These are phyloP conservation scores for Yponomeuta malinellus DNA, from an alignment of 2,888 invertebrate genomes.

Conservation along the genomic window DNA sequence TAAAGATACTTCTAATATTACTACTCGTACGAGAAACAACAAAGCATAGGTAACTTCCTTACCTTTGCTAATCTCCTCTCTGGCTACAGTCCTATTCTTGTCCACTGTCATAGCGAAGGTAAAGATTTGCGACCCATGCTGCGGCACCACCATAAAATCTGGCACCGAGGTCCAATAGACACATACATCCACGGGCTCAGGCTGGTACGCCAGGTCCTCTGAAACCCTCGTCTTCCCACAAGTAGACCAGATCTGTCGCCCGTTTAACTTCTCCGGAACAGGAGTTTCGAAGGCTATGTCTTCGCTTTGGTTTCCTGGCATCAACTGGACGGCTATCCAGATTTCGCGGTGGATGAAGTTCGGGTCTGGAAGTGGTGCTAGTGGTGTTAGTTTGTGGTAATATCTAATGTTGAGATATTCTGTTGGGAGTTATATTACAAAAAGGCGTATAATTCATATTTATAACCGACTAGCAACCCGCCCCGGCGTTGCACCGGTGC, in stretches of 20 bases:
- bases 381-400: neutral
- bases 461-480: too few species aligned
- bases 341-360: slow-evolving; percentile 61
- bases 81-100: slow-evolving; percentile 62
- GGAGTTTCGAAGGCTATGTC: slow-evolving; percentile 58
- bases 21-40: too few species aligned
- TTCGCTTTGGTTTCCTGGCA: slow-evolving; percentile 55
- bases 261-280: slow-evolving; percentile 51
- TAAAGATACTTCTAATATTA: too few species aligned
- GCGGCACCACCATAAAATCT: slow-evolving; percentile 63
- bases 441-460: neutral
- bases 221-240: slow-evolving; percentile 59
- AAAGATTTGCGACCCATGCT: slow-evolving; percentile 59
- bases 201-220: slow-evolving; percentile 57
- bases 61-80: slow-evolving; percentile 58
- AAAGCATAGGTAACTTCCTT: slow-evolving; percentile 14
- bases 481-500: too few species aligned
- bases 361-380: slow-evolving; percentile 43
- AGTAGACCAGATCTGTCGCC: slow-evolving; percentile 50
- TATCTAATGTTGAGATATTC: too few species aligned
- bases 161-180: slow-evolving; percentile 68
- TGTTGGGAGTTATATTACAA: neutral
- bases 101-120: slow-evolving; percentile 74
- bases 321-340: slow-evolving; percentile 61
- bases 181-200: slow-evolving; percentile 52